phyloP scores from a whole-genome alignment of 2,888 invertebrate species.

The Neoitamus cyanurus region DNA sequence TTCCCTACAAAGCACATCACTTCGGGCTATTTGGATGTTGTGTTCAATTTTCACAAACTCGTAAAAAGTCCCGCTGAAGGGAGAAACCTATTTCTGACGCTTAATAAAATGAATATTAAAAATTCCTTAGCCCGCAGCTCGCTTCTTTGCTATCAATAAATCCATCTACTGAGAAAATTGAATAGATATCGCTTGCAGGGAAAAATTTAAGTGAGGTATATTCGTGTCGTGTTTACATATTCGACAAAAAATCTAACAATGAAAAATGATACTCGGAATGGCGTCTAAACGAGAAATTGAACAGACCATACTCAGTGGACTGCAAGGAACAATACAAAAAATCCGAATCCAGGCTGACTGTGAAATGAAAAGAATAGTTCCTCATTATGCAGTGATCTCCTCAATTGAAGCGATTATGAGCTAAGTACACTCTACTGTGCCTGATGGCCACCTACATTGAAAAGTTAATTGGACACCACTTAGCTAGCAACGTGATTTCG shows the following conservation, averaged over 20 bases:
- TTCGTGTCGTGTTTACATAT: not conserved
- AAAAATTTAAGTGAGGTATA: not conserved
- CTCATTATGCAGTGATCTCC: not conserved
- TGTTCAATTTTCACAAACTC: not conserved
- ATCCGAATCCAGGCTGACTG: not conserved
- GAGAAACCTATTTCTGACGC: not conserved
- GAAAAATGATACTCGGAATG: not conserved
- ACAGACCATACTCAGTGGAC: not conserved
- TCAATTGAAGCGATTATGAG: not conserved
- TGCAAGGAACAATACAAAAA: not conserved
- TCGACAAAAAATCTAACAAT: not conserved
- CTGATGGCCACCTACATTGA: not conserved
- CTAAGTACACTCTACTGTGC: not conserved
- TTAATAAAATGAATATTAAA: not conserved
- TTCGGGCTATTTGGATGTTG: not conserved
- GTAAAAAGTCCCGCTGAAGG: not conserved
- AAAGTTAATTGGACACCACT: not conserved
- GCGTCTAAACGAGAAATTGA: not conserved
- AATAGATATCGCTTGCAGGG: not conserved
- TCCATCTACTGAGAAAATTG: not conserved
- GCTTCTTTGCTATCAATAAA: not conserved
- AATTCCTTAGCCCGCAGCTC: not conserved
- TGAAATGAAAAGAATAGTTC: not conserved
- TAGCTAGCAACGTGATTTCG: not conserved
- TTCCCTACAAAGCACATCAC: no score